A percentile compares a stretch with the other conserved stretches of the same genome.
These are phyloP conservation scores for Pseudorasbora parva DNA, from an alignment of 2,113 vertebrate species.

Conservation along the genomic window DNA sequence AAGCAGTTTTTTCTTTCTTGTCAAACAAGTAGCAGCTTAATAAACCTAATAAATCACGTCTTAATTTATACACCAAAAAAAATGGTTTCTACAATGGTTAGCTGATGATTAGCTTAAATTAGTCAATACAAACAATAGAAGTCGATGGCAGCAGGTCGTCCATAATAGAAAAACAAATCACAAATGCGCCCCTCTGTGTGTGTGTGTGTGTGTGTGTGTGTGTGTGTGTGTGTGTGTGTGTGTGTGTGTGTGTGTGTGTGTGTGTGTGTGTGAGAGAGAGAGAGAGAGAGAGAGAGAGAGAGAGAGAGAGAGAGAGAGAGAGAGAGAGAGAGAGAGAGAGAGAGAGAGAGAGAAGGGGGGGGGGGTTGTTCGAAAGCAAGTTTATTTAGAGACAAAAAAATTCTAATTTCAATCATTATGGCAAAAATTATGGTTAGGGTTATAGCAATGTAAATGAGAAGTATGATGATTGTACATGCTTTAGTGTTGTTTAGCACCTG, in stretches of 20 bases:
- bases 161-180: not conserved
- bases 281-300: too few species aligned
- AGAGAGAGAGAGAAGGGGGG: too few species aligned
- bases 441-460: conserved; percentile 9
- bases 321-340: too few species aligned
- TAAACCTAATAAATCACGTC: not conserved
- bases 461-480: not conserved
- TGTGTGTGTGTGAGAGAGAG: too few species aligned
- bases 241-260: too few species aligned
- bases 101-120: not conserved
- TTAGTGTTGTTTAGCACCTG: conserved; percentile 60
- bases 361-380: not conserved
- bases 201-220: too few species aligned
- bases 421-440: not conserved
- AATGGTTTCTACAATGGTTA: not conserved
- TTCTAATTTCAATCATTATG: not conserved
- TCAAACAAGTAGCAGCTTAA: not conserved
- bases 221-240: too few species aligned
- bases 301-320: too few species aligned
- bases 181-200: too few species aligned
- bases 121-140: not conserved
- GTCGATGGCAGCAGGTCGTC: not conserved
- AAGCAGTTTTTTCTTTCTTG: not conserved
- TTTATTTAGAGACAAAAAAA: not conserved
- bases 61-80: not conserved